A percentile compares a stretch with the other conserved stretches of the same genome.
Evolutionary conservation across 1,140 invertebrate species (phyloP).

Genomic region (Tachypleus tridentatus): DNA sequence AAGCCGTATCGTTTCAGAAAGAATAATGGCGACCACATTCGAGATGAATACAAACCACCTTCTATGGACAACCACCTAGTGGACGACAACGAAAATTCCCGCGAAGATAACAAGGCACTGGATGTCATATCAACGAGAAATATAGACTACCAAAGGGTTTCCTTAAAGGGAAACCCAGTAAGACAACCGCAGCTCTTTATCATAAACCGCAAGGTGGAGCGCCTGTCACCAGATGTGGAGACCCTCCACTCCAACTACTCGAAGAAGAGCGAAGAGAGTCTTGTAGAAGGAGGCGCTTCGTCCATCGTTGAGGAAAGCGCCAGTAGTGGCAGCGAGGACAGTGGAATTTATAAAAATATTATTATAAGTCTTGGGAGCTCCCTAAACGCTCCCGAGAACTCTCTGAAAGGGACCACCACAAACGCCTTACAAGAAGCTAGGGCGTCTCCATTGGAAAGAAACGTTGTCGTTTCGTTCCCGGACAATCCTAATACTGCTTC

Average conservation of each 20-base stretch:
- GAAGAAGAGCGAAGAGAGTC: slow-evolving; percentile 21
- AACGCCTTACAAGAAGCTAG: too few relatives aligned
- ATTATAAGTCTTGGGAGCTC: slow-evolving; percentile 25
- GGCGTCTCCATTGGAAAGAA: too few relatives aligned
- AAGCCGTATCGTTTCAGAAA: too few relatives aligned
- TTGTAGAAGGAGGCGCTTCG: slow-evolving; percentile 18
- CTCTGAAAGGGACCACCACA: too few relatives aligned
- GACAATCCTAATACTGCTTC: too few relatives aligned
- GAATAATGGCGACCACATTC: slow-evolving; percentile 5
- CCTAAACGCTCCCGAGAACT: too few relatives aligned
- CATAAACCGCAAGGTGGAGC: background rate
- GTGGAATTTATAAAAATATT: slow-evolving; percentile 27
- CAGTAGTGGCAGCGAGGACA: slow-evolving; percentile 24
- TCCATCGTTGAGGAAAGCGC: slow-evolving; percentile 26
- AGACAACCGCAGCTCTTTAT: background rate
- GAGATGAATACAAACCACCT: slow-evolving; percentile 14
- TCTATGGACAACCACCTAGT: background rate
- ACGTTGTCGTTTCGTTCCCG: too few relatives aligned
- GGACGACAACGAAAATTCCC: slow-evolving; percentile 2
- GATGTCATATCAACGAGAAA: slow-evolving; percentile 10
- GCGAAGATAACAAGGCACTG: slow-evolving; percentile 5
- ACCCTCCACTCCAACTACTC: slow-evolving; percentile 3
- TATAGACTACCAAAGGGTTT: slow-evolving; percentile 1
- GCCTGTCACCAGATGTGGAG: background rate
- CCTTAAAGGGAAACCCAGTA: background rate